A percentile compares a stretch with the other conserved stretches of the same genome.
These are phyloP conservation scores for Nymphalis c-album DNA, from an alignment of 2,888 invertebrate species.

Conservation along the genomic window DNA sequence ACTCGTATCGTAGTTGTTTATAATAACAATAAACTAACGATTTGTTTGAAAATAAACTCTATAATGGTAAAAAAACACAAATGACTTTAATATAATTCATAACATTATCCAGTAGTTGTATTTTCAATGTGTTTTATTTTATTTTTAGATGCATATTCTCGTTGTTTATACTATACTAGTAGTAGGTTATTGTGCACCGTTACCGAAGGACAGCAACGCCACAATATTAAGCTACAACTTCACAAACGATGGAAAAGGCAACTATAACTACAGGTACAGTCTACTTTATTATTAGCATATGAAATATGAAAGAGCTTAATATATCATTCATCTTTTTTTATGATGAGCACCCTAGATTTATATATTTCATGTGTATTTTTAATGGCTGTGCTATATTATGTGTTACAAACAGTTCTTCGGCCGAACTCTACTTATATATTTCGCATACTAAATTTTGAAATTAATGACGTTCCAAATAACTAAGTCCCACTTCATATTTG, in stretches of 20 bases:
- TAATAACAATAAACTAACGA: background rate
- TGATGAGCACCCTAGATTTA: no score
- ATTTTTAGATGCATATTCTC: constrained; percentile 11
- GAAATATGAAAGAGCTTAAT: no score
- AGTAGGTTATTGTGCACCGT: constrained; percentile 8
- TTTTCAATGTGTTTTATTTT: background rate
- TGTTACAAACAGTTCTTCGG: no score
- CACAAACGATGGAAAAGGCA: constrained; percentile 42
- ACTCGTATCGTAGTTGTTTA: background rate
- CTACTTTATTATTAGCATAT: background rate
- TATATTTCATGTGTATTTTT: no score
- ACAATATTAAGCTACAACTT: constrained; percentile 34
- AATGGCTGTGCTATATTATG: no score
- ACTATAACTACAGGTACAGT: constrained; percentile 46
- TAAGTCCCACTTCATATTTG: no score
- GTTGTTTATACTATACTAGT: constrained; percentile 5
- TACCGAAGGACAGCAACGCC: constrained; percentile 31
- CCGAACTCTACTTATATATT: no score
- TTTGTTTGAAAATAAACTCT: background rate
- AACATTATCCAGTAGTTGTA: background rate
- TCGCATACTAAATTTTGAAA: no score
- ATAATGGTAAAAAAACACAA: no score
- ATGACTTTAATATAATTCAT: background rate
- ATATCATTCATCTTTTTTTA: no score
- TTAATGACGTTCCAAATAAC: no score